Evolutionary conservation across 2,888 invertebrate genomes (phyloP).

Genomic region (Doris montereyensis): DNA sequence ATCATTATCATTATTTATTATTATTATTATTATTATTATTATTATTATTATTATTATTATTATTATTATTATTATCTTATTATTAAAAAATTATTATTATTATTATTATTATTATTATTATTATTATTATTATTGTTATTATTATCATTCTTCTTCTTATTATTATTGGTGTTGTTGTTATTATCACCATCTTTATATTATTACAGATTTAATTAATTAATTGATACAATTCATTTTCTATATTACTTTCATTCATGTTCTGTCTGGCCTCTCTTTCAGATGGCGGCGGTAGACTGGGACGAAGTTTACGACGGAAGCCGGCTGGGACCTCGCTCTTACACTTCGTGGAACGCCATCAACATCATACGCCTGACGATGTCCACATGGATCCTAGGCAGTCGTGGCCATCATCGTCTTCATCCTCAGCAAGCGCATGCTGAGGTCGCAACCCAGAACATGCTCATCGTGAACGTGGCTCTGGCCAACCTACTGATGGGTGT

Average conservation of each 20-base stretch:
- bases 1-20: too few relatives aligned
- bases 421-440: too few relatives aligned
- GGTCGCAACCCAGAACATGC: too few relatives aligned
- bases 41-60: too few relatives aligned
- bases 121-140: background rate
- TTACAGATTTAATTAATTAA: background rate
- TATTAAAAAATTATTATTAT: too few relatives aligned
- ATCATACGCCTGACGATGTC: constrained; percentile 45
- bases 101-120: too few relatives aligned
- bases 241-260: too few relatives aligned
- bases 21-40: too few relatives aligned
- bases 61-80: too few relatives aligned
- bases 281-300: constrained; percentile 45
- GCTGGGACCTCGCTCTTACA: constrained; percentile 37
- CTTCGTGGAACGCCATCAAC: constrained; percentile 47
- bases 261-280: constrained; percentile 28
- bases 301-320: constrained; percentile 39
- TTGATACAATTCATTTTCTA: too few relatives aligned
- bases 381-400: constrained; percentile 44
- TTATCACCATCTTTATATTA: background rate
- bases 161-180: too few relatives aligned
- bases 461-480: constrained; percentile 45
- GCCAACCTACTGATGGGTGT: constrained; percentile 46
- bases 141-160: background rate
- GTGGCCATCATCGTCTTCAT: constrained; percentile 36